Evolutionary conservation across 2,888 invertebrate genomes (phyloP).

Genomic region (Yponomeuta cagnagella): DNA sequence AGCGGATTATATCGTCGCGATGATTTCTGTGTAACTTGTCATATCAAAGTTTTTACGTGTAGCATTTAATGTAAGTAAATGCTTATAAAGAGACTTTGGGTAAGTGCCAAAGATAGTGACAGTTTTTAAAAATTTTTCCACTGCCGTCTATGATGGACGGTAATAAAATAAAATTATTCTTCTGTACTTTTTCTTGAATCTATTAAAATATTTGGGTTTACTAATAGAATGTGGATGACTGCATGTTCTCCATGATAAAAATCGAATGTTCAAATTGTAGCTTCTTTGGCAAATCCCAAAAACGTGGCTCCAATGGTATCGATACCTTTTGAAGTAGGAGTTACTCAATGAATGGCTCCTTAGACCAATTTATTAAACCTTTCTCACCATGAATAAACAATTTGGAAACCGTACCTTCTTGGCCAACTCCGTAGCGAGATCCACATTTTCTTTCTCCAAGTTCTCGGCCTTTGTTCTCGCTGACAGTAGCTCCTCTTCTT

Average conservation of each 20-base stretch:
- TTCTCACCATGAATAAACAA: background rate
- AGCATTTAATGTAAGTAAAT: background rate
- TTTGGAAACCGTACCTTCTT: slow-evolving; percentile 76
- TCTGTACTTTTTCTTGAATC: too few relatives aligned
- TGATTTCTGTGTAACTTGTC: background rate
- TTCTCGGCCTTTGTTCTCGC: slow-evolving; percentile 91
- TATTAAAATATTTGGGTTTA: too few relatives aligned
- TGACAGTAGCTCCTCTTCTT: slow-evolving; percentile 93
- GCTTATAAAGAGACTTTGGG: too few relatives aligned
- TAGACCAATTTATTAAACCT: slow-evolving; percentile 8
- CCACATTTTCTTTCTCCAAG: slow-evolving; percentile 90
- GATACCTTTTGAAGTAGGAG: background rate
- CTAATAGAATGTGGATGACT: too few relatives aligned
- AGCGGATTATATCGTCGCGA: background rate
- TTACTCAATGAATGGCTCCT: slow-evolving; percentile 6
- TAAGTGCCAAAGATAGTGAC: too few relatives aligned
- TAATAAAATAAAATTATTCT: too few relatives aligned
- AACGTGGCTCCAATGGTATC: too few relatives aligned
- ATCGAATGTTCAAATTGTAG: too few relatives aligned
- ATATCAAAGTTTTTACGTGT: background rate
- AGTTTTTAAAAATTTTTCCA: too few relatives aligned
- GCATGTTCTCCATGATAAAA: too few relatives aligned
- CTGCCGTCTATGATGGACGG: too few relatives aligned
- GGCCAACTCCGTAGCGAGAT: slow-evolving; percentile 89
- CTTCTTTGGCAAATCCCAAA: too few relatives aligned